Percentiles rank a stretch among this genome's conserved stretches.
These are phyloP conservation scores for Panorpa germanica DNA, from an alignment of 2,888 invertebrate genomes.

Conservation along the genomic window DNA sequence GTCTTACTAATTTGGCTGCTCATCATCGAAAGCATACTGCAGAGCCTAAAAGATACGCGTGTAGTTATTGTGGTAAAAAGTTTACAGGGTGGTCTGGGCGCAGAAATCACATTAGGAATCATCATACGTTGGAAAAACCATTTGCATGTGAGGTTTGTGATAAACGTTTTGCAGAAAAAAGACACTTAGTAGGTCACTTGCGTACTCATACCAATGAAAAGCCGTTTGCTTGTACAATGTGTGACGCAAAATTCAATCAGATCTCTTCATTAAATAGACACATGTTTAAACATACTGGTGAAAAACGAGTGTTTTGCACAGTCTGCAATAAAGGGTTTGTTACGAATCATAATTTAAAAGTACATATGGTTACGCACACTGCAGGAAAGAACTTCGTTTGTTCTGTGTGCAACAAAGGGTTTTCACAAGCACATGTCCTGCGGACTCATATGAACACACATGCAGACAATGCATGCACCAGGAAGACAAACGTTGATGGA, in stretches of 20 bases:
- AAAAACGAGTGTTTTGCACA: constrained; percentile 9
- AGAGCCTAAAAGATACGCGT: constrained; percentile 9
- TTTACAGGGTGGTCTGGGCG: constrained; percentile 11
- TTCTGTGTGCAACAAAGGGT: constrained; percentile 8
- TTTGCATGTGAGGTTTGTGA: constrained; percentile 9
- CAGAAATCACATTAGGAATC: constrained; percentile 8
- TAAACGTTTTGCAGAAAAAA: constrained; percentile 8
- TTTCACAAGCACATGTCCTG: constrained; percentile 10
- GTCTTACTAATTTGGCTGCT: no score
- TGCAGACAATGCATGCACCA: no score
- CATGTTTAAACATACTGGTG: constrained; percentile 10
- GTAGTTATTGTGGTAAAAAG: constrained; percentile 9
- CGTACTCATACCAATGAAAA: constrained; percentile 10
- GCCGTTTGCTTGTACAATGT: constrained; percentile 8
- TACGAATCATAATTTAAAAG: constrained; percentile 7
- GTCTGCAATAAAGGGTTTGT: constrained; percentile 10
- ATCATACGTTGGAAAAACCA: constrained; percentile 10
- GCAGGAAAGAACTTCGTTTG: constrained; percentile 10
- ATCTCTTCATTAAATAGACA: constrained; percentile 9
- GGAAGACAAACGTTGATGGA: no score
- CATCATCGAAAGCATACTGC: constrained; percentile 9
- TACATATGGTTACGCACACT: constrained; percentile 10
- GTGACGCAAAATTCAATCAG: constrained; percentile 9
- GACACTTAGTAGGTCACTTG: constrained; percentile 9
- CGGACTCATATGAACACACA: constrained; percentile 11